Conservation (phyloP, 2,888 invertebrate genomes). For the Entomobrya proxima region DNA sequence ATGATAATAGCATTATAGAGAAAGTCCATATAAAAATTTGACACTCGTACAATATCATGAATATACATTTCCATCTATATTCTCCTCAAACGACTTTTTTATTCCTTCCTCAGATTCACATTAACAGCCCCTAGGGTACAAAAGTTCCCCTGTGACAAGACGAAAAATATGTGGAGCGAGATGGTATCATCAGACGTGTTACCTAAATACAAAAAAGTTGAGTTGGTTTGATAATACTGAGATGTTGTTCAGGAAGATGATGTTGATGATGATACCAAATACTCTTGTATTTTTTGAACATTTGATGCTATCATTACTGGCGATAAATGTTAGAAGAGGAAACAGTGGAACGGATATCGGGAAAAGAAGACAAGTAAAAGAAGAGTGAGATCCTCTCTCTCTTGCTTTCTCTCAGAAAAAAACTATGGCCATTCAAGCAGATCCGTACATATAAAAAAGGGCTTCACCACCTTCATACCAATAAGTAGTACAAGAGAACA, state of each 20-base stretch:
- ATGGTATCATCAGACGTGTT: not conserved
- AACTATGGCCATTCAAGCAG: too few relatives aligned
- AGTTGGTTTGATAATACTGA: not conserved
- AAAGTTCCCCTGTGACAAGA: constrained; percentile 22
- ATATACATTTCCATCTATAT: not conserved
- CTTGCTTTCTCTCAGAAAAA: too few relatives aligned
- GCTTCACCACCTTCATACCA: not conserved
- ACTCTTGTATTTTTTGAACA: not conserved
- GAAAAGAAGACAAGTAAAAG: not conserved
- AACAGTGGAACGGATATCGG: not conserved
- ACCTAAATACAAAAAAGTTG: not conserved
- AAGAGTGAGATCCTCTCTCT: too few relatives aligned
- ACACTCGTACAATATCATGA: not conserved
- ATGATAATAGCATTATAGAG: constrained; percentile 18
- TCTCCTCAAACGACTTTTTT: constrained; percentile 12
- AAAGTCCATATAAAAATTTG: not conserved
- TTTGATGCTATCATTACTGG: constrained; percentile 29
- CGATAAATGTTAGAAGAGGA: constrained; percentile 12
- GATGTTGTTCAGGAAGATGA: not conserved
- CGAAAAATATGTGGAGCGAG: not conserved
- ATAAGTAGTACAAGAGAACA: not conserved
- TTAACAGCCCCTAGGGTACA: constrained; percentile 50
- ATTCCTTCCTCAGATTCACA: constrained; percentile 18
- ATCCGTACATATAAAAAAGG: too few relatives aligned
- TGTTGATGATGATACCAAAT: not conserved